These are phyloP conservation scores for Pocillopora verrucosa DNA, from an alignment of 64 coral and sea anemone genomes.

Conservation along the genomic window DNA sequence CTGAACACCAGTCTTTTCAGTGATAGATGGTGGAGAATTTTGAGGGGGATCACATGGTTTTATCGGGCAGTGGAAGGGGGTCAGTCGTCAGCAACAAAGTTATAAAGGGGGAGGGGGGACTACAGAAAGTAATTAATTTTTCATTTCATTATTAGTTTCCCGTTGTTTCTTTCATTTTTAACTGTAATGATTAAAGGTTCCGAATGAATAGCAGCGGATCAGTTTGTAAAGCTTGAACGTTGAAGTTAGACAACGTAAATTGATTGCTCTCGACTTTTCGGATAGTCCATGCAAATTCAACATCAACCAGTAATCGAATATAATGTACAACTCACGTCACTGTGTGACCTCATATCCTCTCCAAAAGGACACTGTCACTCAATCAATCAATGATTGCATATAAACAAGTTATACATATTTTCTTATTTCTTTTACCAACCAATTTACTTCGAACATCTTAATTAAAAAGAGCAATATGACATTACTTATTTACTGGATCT, in stretches of 20 bases:
- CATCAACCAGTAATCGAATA: not conserved
- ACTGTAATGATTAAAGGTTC: not conserved
- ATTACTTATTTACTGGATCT: too few relatives aligned
- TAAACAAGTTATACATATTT: not conserved
- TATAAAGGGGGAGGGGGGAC: too few relatives aligned
- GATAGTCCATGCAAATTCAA: not conserved
- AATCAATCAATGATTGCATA: not conserved
- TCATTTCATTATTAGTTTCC: too few relatives aligned
- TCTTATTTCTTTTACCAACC: not conserved
- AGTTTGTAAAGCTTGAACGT: not conserved
- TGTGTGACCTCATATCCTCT: conserved; percentile 26
- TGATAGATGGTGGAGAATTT: too few relatives aligned
- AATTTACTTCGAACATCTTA: too few relatives aligned
- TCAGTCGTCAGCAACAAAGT: too few relatives aligned
- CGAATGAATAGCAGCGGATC: not conserved
- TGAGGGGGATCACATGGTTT: too few relatives aligned
- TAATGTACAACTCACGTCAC: not conserved
- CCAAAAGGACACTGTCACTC: not conserved
- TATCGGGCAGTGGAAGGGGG: too few relatives aligned
- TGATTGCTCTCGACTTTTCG: not conserved
- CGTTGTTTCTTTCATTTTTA: too few relatives aligned
- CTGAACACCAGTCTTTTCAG: too few relatives aligned
- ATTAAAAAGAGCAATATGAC: too few relatives aligned
- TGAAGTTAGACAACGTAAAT: not conserved
- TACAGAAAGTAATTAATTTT: too few relatives aligned